Conservation (phyloP, 2,888 invertebrate species). For the Tetrapedia diversipes region DNA sequence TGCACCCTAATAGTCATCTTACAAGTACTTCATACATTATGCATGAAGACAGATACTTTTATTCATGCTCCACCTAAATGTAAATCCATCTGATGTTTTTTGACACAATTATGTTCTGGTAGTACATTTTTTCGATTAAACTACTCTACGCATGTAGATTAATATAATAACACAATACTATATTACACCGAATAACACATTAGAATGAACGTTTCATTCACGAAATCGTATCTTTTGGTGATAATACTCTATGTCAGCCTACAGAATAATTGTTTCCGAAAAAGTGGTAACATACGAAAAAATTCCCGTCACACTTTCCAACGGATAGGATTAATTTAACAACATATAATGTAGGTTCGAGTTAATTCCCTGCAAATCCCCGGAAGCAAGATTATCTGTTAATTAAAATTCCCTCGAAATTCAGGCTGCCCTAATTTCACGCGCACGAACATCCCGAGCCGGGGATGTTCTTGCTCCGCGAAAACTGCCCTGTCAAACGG, state of each 20-base stretch:
- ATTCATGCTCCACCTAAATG: too few species aligned
- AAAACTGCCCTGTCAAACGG: conserved; percentile 48
- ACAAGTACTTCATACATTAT: conserved; percentile 2
- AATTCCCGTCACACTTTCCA: not conserved
- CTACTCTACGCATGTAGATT: too few species aligned
- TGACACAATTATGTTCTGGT: too few species aligned
- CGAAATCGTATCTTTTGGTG: too few species aligned
- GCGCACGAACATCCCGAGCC: not conserved
- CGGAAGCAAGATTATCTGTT: conserved; percentile 24
- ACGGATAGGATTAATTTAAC: not conserved
- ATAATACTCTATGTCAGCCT: too few species aligned
- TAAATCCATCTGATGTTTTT: too few species aligned
- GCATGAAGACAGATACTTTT: not conserved
- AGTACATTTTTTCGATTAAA: too few species aligned
- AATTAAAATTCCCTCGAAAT: conserved; percentile 46
- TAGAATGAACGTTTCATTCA: too few species aligned
- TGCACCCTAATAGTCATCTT: not conserved
- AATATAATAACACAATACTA: too few species aligned
- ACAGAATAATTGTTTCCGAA: not conserved
- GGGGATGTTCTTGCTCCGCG: conserved; percentile 6
- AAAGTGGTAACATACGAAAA: not conserved
- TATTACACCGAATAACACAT: too few species aligned
- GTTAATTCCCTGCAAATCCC: conserved; percentile 25
- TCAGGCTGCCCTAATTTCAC: conserved; percentile 21
- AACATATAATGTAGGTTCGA: not conserved